These are phyloP conservation scores for Syrrhaptes paradoxus DNA, from an alignment of 2,113 vertebrate species.

Conservation along the genomic window DNA sequence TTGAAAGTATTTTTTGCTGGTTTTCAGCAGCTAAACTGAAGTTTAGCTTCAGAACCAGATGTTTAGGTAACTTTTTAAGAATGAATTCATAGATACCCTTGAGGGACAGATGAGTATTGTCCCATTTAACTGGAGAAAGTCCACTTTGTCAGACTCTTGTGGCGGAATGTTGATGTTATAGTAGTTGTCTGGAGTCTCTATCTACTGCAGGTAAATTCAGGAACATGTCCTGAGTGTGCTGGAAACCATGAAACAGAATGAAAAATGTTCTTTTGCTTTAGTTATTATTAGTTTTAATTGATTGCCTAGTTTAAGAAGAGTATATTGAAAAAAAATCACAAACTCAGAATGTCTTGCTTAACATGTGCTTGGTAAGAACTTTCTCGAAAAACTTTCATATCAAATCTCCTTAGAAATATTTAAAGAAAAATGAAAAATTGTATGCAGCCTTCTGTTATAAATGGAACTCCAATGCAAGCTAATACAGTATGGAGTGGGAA, in stretches of 20 bases:
- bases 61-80: background rate
- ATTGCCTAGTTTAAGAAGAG: background rate
- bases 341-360: background rate
- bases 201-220: background rate
- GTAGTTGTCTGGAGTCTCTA: background rate
- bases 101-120: background rate
- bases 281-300: background rate
- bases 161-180: background rate
- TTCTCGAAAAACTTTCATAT: background rate
- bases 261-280: background rate
- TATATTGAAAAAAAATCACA: background rate
- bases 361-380: background rate
- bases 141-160: background rate
- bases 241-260: background rate
- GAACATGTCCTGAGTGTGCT: background rate
- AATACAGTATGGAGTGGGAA: background rate
- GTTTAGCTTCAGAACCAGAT: background rate
- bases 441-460: background rate
- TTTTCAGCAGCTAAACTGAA: background rate
- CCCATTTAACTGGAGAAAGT: background rate
- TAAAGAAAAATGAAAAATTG: background rate
- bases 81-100: background rate
- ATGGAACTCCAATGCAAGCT: background rate
- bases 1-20: background rate
- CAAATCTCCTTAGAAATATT: background rate